These are phyloP conservation scores for Stigmatopora nigra DNA, from an alignment of 2,113 vertebrate species.

Conservation along the genomic window DNA sequence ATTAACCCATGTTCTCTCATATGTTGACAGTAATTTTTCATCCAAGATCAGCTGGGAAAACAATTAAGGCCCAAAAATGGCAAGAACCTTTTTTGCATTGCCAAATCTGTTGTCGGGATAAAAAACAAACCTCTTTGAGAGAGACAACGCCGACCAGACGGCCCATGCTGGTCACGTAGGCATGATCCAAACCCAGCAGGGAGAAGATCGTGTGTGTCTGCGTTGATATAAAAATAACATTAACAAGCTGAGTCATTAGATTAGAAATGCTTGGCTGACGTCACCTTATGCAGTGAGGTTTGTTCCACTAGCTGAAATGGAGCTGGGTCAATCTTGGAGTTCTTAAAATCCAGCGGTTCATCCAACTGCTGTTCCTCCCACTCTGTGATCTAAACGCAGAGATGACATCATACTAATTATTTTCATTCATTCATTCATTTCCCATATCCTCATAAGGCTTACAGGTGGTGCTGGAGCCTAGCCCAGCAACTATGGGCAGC, in stretches of 20 bases:
- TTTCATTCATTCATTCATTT: neutral
- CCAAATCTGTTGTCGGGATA: neutral
- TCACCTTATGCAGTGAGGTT: constrained; percentile 92
- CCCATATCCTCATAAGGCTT: no score
- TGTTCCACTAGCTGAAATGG: constrained; percentile 96
- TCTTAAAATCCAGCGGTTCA: constrained; percentile 86
- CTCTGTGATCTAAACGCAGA: constrained; percentile 74
- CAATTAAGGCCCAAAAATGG: no score
- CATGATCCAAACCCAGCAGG: constrained; percentile 90
- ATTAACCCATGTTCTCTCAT: no score
- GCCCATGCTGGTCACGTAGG: constrained; percentile 95
- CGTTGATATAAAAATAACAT: constrained; percentile 4
- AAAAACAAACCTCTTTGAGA: constrained; percentile 82
- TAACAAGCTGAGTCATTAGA: constrained; percentile 21
- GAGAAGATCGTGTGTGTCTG: constrained; percentile 98
- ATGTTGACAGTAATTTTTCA: no score
- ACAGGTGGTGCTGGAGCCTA: no score
- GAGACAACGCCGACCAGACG: constrained; percentile 92
- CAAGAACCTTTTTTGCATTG: no score
- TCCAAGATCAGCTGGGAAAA: no score
- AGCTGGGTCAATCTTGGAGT: constrained; percentile 92
- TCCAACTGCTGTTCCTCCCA: constrained; percentile 95
- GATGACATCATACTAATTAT: neutral
- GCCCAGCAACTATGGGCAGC: no score
- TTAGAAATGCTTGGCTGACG: constrained; percentile 7